Evolutionary conservation across 2,113 vertebrate genomes (phyloP), one percentile per base, ranked within the genome.

Genomic region (Cebus imitator): DNA sequence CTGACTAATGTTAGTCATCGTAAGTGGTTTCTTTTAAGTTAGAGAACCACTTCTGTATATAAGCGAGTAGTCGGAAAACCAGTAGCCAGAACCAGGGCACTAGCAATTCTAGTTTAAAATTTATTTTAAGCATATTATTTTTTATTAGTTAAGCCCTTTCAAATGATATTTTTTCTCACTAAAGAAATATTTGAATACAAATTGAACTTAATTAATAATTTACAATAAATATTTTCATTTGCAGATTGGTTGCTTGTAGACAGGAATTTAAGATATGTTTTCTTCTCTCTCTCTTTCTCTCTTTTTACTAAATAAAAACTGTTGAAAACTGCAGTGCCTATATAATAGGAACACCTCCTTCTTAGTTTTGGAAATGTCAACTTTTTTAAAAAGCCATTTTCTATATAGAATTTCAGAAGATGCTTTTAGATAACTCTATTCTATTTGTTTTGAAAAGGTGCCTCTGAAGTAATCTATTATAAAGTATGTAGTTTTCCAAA

Each of bases 401-500:
- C 61, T 66, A 52, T 43, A 55, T 57, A 96, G 92, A 64, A 61
- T 96, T 96, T 94, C 73, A 96, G 37, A 95, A 94, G 84, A 95
- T 94, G 81, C 83, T 95, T 96, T 97, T 91, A 96, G 96, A 97
- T 96, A 97, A 93, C 64, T 96, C 55, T 92, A 64, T 98, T 93
- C 52, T 97, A 91, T 97, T 98, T 98, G 97, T 94, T 95, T 96
- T 87, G 73, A 95, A 97, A 97, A 98, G 96, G 40, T 92, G 64
- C 87, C 87, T 97, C 91, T 84, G 96, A 91, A 90, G 95, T 98
- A 98, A 98, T 98, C 98, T 98, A 92, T 98, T 88, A 96, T 97
- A 96, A 97, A 90, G 80, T 87, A 85, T 96, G 73, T 90, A 73
- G 52, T 98, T 98, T 98, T 90, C 95, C 55, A 78, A 96, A 83